Evolutionary conservation across 2,797 vertebrate species (phyloP).

Genomic region (Sebastes trivittatus): DNA sequence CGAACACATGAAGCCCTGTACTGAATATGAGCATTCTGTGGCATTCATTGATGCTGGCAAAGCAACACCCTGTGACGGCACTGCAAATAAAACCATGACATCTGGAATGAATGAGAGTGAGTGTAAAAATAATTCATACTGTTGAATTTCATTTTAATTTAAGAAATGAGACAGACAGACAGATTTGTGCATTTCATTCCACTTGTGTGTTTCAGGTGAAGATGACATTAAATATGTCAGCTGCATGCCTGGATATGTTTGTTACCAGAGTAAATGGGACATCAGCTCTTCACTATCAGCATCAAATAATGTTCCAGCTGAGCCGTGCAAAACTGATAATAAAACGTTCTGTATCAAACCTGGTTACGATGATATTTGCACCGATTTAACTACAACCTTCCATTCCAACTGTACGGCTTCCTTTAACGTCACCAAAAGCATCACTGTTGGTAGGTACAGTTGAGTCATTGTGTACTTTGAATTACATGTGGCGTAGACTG

Average conservation of each 20-base stretch:
- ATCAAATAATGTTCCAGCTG: accelerated
- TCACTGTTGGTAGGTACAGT: constrained; percentile 33
- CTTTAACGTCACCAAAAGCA: accelerated
- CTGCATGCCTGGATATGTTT: background rate
- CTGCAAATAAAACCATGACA: accelerated
- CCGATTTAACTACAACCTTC: background rate
- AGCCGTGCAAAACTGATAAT: accelerated
- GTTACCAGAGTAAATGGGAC: constrained; percentile 28
- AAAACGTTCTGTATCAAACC: background rate
- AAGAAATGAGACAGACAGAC: background rate
- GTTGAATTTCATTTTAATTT: background rate
- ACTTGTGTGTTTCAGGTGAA: constrained; percentile 27
- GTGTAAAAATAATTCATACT: background rate
- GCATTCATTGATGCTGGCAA: too few species aligned
- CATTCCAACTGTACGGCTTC: accelerated
- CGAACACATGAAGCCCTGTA: too few species aligned
- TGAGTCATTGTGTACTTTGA: background rate
- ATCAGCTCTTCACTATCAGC: background rate
- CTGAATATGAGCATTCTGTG: too few species aligned
- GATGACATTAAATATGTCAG: accelerated
- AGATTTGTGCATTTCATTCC: background rate
- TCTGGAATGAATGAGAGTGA: too few species aligned
- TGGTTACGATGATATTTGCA: constrained; percentile 11
- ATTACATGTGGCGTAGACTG: background rate
- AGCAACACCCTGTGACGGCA: background rate